Conservation (phyloP, 2,113 vertebrate species). For the Gopherus flavomarginatus region DNA sequence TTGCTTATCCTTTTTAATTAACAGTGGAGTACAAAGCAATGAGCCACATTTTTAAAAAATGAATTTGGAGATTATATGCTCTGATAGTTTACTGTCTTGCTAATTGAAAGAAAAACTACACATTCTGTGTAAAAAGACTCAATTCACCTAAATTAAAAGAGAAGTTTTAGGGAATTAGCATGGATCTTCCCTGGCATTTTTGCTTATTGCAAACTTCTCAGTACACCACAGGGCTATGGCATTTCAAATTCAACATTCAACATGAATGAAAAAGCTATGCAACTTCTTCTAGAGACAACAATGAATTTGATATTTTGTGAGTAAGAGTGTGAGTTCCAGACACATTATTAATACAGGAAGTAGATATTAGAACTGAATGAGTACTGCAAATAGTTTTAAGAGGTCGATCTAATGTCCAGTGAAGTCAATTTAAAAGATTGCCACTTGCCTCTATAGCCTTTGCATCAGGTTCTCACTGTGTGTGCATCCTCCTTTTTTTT, state of each 20-base stretch:
- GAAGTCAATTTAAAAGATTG: not conserved
- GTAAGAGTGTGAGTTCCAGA: conserved; percentile 19
- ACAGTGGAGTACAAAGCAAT: not conserved
- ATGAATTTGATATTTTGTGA: conserved; percentile 38
- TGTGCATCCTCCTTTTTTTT: not conserved
- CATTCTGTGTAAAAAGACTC: not conserved
- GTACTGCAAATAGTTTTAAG: not conserved
- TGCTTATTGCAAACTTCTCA: conserved; percentile 33
- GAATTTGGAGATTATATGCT: not conserved
- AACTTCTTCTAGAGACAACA: conserved; percentile 24
- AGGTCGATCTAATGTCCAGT: not conserved
- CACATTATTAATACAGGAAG: conserved; percentile 22
- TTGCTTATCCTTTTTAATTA: conserved; percentile 20
- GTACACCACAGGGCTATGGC: conserved; percentile 36
- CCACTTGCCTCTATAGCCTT: conserved; percentile 1
- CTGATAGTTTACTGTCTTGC: not conserved
- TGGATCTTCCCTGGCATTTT: conserved; percentile 41
- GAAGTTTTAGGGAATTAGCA: conserved; percentile 5
- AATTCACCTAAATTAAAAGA: not conserved
- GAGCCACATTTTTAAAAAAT: not conserved
- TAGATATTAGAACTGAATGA: conserved; percentile 23
- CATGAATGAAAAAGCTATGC: conserved; percentile 29
- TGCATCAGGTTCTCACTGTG: not conserved
- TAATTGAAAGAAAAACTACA: conserved; percentile 17
- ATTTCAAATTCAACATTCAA: conserved; percentile 29